phyloP scores from a whole-genome alignment of 2,113 vertebrate species.

The Xenus cinereus region DNA sequence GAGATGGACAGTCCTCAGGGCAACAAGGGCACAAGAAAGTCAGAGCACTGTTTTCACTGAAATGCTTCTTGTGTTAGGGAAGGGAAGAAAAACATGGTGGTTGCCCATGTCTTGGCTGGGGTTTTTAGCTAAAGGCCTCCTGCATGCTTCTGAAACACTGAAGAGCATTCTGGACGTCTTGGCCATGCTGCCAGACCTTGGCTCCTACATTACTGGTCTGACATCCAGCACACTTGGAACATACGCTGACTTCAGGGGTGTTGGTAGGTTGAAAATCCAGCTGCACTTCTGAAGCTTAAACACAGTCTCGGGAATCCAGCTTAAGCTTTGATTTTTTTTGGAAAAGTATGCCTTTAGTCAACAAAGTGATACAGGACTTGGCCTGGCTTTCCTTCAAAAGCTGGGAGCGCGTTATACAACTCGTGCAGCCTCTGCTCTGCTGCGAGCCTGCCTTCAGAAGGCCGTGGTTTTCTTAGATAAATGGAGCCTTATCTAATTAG shows the following conservation, averaged over 20 bases:
- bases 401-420: not conserved
- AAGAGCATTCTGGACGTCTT: conserved; percentile 29
- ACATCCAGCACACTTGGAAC: conserved; percentile 36
- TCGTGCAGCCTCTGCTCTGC: not conserved
- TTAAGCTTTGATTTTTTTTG: conserved; percentile 39
- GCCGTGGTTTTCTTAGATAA: not conserved
- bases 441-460: not conserved
- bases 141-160: conserved; percentile 22
- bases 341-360: conserved; percentile 22
- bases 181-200: conserved; percentile 4
- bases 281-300: conserved; percentile 40
- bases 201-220: not conserved
- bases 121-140: not conserved
- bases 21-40: not conserved
- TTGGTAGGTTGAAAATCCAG: conserved; percentile 30
- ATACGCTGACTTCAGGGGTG: not conserved
- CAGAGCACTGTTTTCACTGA: not conserved
- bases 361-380: not conserved
- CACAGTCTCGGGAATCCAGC: not conserved
- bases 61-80: not conserved
- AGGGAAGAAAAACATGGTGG: not conserved
- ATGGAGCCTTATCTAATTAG: conserved; percentile 40
- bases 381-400: conserved; percentile 28
- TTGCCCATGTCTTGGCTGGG: not conserved
- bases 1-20: not conserved